These are phyloP conservation scores for Halichoerus grypus DNA, from an alignment of 2,113 vertebrate genomes.

Conservation along the genomic window DNA sequence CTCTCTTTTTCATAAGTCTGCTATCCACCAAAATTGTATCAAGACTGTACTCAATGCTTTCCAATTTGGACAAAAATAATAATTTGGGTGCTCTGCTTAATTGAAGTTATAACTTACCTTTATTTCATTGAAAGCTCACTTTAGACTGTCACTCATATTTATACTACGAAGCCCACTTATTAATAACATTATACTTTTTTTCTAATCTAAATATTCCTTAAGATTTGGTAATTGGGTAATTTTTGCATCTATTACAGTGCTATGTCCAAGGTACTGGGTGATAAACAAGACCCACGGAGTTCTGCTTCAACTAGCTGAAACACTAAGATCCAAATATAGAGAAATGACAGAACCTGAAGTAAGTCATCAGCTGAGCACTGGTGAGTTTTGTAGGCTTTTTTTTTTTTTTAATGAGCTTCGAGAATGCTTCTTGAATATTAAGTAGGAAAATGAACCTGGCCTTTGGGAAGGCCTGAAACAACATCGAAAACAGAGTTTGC, in stretches of 20 bases:
- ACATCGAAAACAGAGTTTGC: neutral
- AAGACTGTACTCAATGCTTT: neutral
- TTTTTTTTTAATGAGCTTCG: neutral
- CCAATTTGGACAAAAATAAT: neutral
- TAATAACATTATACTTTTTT: neutral
- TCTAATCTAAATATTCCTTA: neutral
- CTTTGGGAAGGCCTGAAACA: constrained; percentile 28
- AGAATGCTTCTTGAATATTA: constrained; percentile 64
- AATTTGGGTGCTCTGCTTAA: neutral
- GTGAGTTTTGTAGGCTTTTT: constrained; percentile 30
- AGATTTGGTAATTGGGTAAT: neutral
- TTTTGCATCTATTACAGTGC: neutral
- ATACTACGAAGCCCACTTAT: neutral
- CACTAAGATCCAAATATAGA: neutral
- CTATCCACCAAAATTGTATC: neutral
- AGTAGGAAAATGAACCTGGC: neutral
- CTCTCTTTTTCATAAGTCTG: neutral
- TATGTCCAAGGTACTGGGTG: neutral
- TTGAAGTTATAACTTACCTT: neutral
- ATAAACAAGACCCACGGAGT: constrained; percentile 21
- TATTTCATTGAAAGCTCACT: neutral
- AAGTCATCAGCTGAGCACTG: constrained; percentile 15
- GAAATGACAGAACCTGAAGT: neutral
- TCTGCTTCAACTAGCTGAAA: neutral
- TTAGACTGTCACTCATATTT: neutral